phyloP scores from a whole-genome alignment of 2,888 invertebrate species.

The Xestoiulus laeticollis region DNA sequence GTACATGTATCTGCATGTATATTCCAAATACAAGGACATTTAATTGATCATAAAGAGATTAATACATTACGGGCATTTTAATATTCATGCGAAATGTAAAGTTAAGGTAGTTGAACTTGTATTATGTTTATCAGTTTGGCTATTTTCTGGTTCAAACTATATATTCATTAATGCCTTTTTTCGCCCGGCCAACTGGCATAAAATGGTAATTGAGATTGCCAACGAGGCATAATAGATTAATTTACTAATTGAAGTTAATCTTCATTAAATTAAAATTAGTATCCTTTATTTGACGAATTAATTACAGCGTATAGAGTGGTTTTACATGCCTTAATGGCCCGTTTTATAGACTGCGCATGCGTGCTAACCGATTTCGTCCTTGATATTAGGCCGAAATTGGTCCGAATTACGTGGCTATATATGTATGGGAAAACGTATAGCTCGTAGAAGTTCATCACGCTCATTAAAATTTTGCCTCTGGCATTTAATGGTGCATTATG shows the following conservation, averaged over 20 bases:
- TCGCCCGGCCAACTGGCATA: too few relatives aligned
- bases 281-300: slow-evolving; percentile 29
- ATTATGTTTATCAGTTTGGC: too few relatives aligned
- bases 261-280: slow-evolving; percentile 34
- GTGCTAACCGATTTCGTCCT: background rate
- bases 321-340: slow-evolving; percentile 4
- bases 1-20: too few relatives aligned
- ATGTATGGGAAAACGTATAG: slow-evolving; percentile 28
- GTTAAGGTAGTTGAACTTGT: too few relatives aligned
- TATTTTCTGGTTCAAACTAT: too few relatives aligned
- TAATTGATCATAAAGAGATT: too few relatives aligned
- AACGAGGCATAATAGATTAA: slow-evolving; percentile 33
- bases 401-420: background rate
- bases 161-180: too few relatives aligned
- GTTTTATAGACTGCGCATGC: slow-evolving; percentile 28
- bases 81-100: too few relatives aligned
- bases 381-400: slow-evolving; percentile 11
- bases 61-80: too few relatives aligned
- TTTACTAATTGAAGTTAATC: slow-evolving; percentile 34
- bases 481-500: slow-evolving; percentile 31
- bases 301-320: background rate
- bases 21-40: too few relatives aligned
- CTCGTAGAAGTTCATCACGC: slow-evolving; percentile 13
- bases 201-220: slow-evolving; percentile 6
- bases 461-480: slow-evolving; percentile 37